phyloP scores from a whole-genome alignment of 2,113 vertebrate genomes.

The Rhineura floridana region DNA sequence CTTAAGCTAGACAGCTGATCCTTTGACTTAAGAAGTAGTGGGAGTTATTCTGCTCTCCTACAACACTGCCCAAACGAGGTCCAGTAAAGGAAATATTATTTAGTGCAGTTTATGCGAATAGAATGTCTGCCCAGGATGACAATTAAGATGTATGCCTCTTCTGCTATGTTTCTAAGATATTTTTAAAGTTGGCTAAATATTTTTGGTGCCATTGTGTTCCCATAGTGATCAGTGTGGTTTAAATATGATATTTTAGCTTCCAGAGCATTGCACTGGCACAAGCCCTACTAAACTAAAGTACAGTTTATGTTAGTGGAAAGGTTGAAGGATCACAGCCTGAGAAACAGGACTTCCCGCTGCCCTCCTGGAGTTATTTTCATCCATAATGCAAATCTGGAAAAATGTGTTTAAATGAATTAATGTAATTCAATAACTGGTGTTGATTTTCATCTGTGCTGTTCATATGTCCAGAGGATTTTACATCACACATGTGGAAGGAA shows the following conservation, averaged over 20 bases:
- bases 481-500: too few relatives aligned
- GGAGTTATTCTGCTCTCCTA: neutral
- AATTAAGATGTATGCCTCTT: neutral
- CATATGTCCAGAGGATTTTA: too few relatives aligned
- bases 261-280: neutral
- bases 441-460: too few relatives aligned
- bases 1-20: neutral
- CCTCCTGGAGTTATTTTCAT: neutral
- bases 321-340: neutral
- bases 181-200: conserved; percentile 1
- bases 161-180: neutral
- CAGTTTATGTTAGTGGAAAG: neutral
- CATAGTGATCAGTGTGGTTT: neutral
- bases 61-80: neutral
- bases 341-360: neutral
- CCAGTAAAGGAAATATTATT: neutral
- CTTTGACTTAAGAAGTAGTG: neutral
- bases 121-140: neutral
- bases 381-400: neutral
- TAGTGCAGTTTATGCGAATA: neutral
- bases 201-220: neutral
- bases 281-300: neutral
- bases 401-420: neutral
- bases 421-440: too few relatives aligned
- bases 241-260: neutral